Conservation (phyloP, 2,113 vertebrate genomes). For the Mastomys coucha region DNA sequence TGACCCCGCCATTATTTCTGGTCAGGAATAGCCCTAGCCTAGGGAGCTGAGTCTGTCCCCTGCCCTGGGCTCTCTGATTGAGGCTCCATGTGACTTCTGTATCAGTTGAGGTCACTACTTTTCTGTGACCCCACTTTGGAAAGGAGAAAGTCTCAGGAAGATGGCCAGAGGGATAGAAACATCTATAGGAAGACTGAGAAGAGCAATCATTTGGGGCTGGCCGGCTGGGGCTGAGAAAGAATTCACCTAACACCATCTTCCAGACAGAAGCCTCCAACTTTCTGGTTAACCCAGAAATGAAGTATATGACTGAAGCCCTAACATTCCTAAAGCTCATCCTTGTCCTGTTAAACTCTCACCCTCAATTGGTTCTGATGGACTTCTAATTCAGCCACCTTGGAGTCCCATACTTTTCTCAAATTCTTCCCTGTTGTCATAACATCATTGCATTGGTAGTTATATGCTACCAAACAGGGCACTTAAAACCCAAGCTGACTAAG, state of each 20-base stretch:
- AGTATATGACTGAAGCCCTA: conserved; percentile 52
- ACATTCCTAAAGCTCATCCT: conserved; percentile 67
- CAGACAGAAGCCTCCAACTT: conserved; percentile 52
- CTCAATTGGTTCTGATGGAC: conserved; percentile 77
- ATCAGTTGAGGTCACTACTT: not conserved
- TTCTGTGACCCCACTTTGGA: not conserved
- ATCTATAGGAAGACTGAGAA: not conserved
- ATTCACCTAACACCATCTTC: not conserved
- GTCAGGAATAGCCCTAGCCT: not conserved
- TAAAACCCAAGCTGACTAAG: not conserved
- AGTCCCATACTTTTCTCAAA: conserved; percentile 29
- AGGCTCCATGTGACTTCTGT: not conserved
- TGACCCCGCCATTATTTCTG: not conserved
- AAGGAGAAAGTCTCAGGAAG: not conserved
- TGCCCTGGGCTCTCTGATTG: not conserved
- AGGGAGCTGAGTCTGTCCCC: not conserved
- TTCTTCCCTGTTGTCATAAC: conserved; percentile 54
- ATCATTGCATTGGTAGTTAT: not conserved
- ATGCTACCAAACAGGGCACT: conserved; percentile 30
- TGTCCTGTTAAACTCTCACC: conserved; percentile 72
- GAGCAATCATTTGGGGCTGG: not conserved
- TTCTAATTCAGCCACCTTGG: conserved; percentile 78
- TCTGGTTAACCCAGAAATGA: conserved; percentile 60
- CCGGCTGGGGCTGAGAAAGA: not conserved
- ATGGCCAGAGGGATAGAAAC: not conserved